Conservation (phyloP, 2,797 vertebrate genomes). For the Propithecus deckenii region DNA sequence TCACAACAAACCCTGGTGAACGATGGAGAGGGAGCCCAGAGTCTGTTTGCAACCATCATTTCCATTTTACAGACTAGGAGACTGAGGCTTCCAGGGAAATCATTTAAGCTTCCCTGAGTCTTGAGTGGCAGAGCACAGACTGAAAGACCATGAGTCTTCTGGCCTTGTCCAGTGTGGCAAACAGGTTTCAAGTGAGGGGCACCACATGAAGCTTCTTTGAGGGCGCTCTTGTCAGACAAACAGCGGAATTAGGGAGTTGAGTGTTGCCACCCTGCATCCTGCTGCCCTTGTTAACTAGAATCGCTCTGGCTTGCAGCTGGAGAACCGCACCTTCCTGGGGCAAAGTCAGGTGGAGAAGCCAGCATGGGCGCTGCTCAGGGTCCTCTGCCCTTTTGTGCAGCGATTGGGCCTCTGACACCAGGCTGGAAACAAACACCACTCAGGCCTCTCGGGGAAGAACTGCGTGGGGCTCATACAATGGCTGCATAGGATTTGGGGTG, state of each 20-base stretch:
- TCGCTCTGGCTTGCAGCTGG: fast-evolving
- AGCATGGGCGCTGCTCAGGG: fast-evolving
- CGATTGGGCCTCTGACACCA: neutral
- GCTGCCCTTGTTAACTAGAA: neutral
- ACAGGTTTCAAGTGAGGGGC: neutral
- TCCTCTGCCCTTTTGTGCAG: neutral
- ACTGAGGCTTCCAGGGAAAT: neutral
- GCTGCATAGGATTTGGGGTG: neutral
- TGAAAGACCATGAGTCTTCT: neutral
- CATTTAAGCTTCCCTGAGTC: neutral
- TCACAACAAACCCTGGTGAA: neutral
- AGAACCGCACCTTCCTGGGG: neutral
- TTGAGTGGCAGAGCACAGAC: neutral
- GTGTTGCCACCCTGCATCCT: neutral
- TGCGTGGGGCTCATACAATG: fast-evolving
- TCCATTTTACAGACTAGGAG: slow-evolving; percentile 16
- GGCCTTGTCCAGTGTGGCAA: neutral
- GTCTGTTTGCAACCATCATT: neutral
- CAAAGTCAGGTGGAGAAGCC: neutral
- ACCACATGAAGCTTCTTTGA: neutral
- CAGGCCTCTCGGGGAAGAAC: neutral
- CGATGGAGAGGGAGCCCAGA: neutral
- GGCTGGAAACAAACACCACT: neutral
- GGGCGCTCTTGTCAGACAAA: neutral
- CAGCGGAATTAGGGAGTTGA: neutral